These are phyloP conservation scores for Polydrusus cervinus DNA, from an alignment of 2,888 invertebrate species.

Conservation along the genomic window DNA sequence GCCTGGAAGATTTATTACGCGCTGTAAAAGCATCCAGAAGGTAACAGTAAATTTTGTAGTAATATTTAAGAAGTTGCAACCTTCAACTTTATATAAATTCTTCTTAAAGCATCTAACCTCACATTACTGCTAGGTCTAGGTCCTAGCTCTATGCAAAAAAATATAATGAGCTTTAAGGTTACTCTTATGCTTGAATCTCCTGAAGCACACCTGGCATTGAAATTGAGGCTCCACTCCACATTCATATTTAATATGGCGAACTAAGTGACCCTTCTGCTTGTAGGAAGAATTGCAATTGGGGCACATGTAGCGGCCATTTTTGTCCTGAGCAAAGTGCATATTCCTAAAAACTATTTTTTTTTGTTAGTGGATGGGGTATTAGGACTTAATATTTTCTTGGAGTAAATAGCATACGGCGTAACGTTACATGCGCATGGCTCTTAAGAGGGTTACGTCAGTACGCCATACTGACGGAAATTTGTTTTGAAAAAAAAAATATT, in stretches of 20 bases:
- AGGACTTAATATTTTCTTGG: no score
- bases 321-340: conserved; percentile 62
- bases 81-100: no score
- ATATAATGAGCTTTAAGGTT: conserved; percentile 71
- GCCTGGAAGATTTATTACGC: no score
- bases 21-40: no score
- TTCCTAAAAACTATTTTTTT: conserved; percentile 61
- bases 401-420: conserved; percentile 5
- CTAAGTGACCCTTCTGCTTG: conserved; percentile 65
- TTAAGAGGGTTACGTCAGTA: neutral
- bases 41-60: no score
- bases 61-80: no score
- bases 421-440: neutral
- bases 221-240: conserved; percentile 70
- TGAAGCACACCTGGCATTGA: conserved; percentile 71
- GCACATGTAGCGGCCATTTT: conserved; percentile 62
- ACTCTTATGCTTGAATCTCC: conserved; percentile 71
- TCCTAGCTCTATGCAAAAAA: conserved; percentile 66
- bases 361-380: conserved; percentile 14
- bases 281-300: conserved; percentile 63
- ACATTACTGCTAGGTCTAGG: no score
- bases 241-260: conserved; percentile 65
- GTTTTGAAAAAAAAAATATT: neutral
- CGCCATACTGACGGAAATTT: neutral
- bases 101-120: no score